Base-by-base conservation (phyloP, 2,888 invertebrate species). In the Rhamphomyia laevipes region DNA sequence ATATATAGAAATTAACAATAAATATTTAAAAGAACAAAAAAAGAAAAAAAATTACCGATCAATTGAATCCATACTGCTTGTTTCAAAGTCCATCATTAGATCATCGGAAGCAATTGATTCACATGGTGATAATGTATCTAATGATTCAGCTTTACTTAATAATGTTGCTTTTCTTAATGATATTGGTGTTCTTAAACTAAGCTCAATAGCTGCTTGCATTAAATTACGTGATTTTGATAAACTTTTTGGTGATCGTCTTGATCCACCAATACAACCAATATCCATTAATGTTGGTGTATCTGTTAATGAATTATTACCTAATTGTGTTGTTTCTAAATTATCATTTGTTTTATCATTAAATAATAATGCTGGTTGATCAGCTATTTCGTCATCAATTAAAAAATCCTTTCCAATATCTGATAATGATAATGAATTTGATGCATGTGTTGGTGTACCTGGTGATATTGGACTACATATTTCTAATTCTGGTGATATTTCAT, bases 331-430 rank as follows among this genome's bases (percentile, higher is more conserved):
- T 64, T 55, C 54, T 27, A 55, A 57, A 40, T 58, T 50, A 33
- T 70, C 69, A 33, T 59, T 63, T 4, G 63, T 59, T 47, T 78
- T 76, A 67, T 84, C 84, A 63, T 83, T 81, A 61, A 88, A 87
- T 13, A 86, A 74, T 54, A 92, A 66, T 2, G 84, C 89, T 12
- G 91, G 91, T 63, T 92, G 91, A 71, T 92, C 91, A 40, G 87
- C 87, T 52, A 92, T 91, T 69, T 92, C 91, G 59, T 92, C 91
- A 61, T 92, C 91, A 53, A 82, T 81, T 53, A 91, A 78, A 68
- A 82, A 88, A 65, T 88, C 87, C 54, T 84, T 75, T 16, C 85
- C 85, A 30, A 62, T 66, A 56, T 88, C 87, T 1, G 87, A 86
- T n/a, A 88, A 70, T 0, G 87, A 87, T 1, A 87, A 69, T 0